Percentiles rank a stretch among this genome's conserved stretches.
phyloP scores from a whole-genome alignment of 2,113 vertebrate genomes.

The Sturnira hondurensis region DNA sequence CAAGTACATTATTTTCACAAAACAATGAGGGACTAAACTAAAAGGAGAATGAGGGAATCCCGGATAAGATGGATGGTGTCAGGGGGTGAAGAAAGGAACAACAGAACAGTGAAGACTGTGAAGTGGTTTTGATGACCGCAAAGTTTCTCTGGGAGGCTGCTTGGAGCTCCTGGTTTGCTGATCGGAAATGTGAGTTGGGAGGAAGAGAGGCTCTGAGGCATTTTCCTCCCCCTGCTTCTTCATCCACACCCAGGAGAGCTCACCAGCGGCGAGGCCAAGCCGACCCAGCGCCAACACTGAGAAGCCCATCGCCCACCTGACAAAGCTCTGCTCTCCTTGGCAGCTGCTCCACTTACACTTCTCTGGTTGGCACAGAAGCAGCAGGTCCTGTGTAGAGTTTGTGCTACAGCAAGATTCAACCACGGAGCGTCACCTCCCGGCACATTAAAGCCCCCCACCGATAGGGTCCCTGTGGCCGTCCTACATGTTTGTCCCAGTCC shows the following conservation, averaged over 20 bases:
- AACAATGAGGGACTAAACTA: conserved; percentile 8
- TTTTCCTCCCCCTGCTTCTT: not conserved
- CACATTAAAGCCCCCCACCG: not conserved
- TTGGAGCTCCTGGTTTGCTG: conserved; percentile 31
- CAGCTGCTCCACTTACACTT: not conserved
- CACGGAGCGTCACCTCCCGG: not conserved
- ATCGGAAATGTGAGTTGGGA: not conserved
- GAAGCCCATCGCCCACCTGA: not conserved
- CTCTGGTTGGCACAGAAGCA: not conserved
- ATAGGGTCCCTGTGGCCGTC: not conserved
- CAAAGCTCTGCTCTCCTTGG: not conserved
- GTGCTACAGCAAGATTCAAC: not conserved
- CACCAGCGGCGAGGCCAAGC: not conserved
- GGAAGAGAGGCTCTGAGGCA: conserved; percentile 16
- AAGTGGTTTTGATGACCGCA: conserved; percentile 7
- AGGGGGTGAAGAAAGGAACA: not conserved
- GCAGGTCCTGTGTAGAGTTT: not conserved
- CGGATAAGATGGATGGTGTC: not conserved
- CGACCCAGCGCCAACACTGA: not conserved
- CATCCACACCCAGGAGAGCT: not conserved
- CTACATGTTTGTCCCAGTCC: not conserved
- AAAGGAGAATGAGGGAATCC: not conserved
- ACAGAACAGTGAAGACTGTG: not conserved
- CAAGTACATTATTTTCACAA: conserved; percentile 55
- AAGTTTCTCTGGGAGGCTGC: not conserved